Base-by-base conservation (phyloP, 2,797 vertebrate species). In the Galago senegalensis region DNA sequence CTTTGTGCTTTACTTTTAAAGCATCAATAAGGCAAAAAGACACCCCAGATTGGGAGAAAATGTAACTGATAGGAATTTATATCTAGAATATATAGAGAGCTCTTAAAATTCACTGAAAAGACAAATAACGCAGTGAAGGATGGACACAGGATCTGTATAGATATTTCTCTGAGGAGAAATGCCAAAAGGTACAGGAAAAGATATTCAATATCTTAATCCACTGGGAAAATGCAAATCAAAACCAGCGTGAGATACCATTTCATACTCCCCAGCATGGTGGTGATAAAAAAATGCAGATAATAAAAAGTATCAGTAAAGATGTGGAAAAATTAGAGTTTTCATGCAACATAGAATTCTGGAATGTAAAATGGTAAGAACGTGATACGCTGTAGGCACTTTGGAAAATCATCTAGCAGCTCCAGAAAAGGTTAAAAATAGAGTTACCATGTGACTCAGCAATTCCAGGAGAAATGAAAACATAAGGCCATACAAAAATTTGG, bases 391-490 rank as follows among this genome's bases (percentile, higher is more conserved):
- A n/a, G 46, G 29, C 83, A 11, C 72, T 96, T 56, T 65, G 17
- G 73, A 84, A 82, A 95, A 43, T 18, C 84, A 1, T 65, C 69
- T 72, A 73, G 37, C 37, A 37, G 3, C 75, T 87, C 46, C 31
- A 93, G 46, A 80, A 73, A 95, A 85, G 34, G 12, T 25, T 58
- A 40, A 85, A 37, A 17, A 56, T 20, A 53, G 25, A 56, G 69
- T 63, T 89, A 31, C 65, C 67, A 27, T 25, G 53, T 18, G 65
- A 87, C 60, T 46, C 65, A 89, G 65, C 23, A 58, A 17, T 76
- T 56, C n/a, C 25, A 69, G 40, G 27, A 95, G 73, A 85, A 92
- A 94, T 67, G 20, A 80, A 89, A 88, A 75, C 31, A 75, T 58
- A 34, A 40, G 63, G 18, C 14, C n/a, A 12, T 43, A 25, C 46